These are phyloP conservation scores for Nothoprocta pentlandii DNA, from an alignment of 2,113 vertebrate species.

Conservation along the genomic window DNA sequence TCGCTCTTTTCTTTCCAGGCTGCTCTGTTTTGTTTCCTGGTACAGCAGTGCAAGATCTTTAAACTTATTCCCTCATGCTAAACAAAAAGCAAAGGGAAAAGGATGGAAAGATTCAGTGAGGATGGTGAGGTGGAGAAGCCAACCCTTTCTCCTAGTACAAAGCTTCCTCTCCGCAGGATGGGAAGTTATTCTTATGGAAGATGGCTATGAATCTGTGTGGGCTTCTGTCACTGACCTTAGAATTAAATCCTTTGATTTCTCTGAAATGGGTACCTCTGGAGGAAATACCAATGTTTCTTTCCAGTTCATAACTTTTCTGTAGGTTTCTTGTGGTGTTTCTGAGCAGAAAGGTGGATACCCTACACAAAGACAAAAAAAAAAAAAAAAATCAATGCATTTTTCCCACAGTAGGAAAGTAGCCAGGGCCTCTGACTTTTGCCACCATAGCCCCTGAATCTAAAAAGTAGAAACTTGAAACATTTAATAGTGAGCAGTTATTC, in stretches of 20 bases:
- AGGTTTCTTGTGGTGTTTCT: conserved; percentile 97
- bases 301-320: conserved; percentile 99
- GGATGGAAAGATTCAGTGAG: background rate
- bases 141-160: background rate
- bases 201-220: background rate
- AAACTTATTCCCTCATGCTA: background rate
- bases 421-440: background rate
- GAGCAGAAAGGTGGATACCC: conserved; percentile 99
- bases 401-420: background rate
- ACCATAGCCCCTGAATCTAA: background rate
- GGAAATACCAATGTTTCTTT: conserved; percentile 97
- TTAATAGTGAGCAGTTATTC: background rate
- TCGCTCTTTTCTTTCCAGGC: background rate
- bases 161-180: background rate
- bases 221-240: conserved; percentile 81
- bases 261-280: conserved; percentile 97
- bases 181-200: background rate
- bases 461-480: background rate
- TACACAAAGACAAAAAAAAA: conserved; percentile 55
- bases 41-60: background rate
- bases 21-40: background rate
- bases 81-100: background rate
- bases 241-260: conserved; percentile 96
- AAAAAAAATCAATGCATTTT: background rate
- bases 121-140: background rate